Base-by-base conservation (phyloP, 1,140 invertebrate species). In the Cyclina sinensis region DNA sequence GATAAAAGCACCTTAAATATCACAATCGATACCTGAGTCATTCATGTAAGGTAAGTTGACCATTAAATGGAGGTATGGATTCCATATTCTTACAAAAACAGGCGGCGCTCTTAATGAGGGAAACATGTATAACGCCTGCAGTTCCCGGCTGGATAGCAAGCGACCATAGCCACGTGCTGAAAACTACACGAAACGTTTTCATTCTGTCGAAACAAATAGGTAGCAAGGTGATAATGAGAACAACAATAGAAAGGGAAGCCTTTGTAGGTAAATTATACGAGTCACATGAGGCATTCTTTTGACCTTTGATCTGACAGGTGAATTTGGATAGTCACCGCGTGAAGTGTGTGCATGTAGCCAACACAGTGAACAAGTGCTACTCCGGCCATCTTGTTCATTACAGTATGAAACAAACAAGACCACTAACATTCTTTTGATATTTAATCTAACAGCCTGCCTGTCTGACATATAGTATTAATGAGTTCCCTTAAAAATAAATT, bases 91-190 rank as follows among this genome's bases (percentile, higher is more conserved):
- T 37, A n/a, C 18, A 73, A 16, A 35, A 43, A 16, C 65, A n/a
- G 18, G 37, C 37, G 2, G 7, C 12, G 43, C 5, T 27, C 70
- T 21, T 73, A 37, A 73, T 73, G 32, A 43, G 70, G 18, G n/a
- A 24, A 73, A n/a, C 70, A 73, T 4, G 70, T 7, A 43, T 18
- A 16, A 16, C 43, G 14, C 12, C 35, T 14, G 37, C 70, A 4
- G 21, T 24, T 5, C 43, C 14, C 70, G 4, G 70, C 70, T 43
- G 70, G 37, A 43, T 14, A 16, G 4, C 70, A 39, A 43, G n/a
- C 14, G 39, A 73, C 70, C 70, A n/a, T 73, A n/a, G 39, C 70
- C 70, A 21, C 35, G 37, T 24, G 37, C 32, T 73, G 70, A 73
- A 3, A 39, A 27, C 70, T 43, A 27, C 12, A 59, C 54, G 5